Evolutionary conservation across 2,888 invertebrate genomes (phyloP).

Genomic region (Orchesella flavescens): DNA sequence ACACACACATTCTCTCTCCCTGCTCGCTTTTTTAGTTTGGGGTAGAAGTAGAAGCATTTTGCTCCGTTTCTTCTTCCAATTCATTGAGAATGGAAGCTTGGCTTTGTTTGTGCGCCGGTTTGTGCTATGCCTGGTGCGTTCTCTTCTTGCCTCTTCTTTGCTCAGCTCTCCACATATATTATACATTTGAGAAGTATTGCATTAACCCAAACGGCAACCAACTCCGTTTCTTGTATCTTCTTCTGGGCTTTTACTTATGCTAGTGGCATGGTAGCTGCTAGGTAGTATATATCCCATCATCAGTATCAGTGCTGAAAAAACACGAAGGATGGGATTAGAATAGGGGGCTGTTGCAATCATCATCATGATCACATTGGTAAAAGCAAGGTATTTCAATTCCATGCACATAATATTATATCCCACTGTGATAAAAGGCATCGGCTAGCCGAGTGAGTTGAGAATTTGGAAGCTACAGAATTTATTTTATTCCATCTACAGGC

Average conservation of each 20-base stretch:
- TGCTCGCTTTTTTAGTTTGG: background rate
- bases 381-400: conserved; percentile 36
- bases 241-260: too few species aligned
- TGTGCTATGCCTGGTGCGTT: background rate
- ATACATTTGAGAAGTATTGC: too few species aligned
- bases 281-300: too few species aligned
- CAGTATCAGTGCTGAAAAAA: too few species aligned
- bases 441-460: background rate
- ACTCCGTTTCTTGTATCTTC: too few species aligned
- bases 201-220: too few species aligned
- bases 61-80: background rate
- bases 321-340: too few species aligned
- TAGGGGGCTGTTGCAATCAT: background rate
- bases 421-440: background rate
- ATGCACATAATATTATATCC: conserved; percentile 13
- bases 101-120: conserved; percentile 31
- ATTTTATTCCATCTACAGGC: too few species aligned
- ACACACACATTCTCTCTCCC: too few species aligned
- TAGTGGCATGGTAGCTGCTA: too few species aligned
- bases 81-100: background rate
- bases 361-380: background rate
- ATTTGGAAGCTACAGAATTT: too few species aligned
- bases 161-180: too few species aligned
- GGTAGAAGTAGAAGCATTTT: background rate
- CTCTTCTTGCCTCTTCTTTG: background rate